Evolutionary conservation across 2,888 invertebrate species (phyloP), one percentile per base, ranked within the genome.

Genomic region (Dioctria rufipes): DNA sequence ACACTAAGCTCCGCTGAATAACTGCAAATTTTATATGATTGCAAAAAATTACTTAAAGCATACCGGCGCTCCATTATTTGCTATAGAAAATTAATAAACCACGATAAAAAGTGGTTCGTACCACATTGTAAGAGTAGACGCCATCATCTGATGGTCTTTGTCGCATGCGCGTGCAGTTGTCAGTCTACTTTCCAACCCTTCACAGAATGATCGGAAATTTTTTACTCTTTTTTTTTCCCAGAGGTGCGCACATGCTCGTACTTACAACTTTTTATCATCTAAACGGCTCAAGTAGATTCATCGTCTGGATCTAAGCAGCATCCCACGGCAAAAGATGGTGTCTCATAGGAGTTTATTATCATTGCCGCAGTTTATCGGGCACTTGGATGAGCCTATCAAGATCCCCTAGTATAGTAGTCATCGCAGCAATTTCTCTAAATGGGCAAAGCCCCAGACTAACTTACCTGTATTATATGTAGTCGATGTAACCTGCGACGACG

Each of bases 51-150:
- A 42, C 73, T 42, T 5, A 43, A 58, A 42, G 9, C 73, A 60
- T 25, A 25, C 43, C 73, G 60, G 5, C 60, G n/a, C 13, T 6
- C 73, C 58, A 75, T 75, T 75, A 75, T 75, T 58, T 77, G 77
- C 63, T 63, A 77, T 77, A 39, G 77, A 61, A 61, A 77, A 77
- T 77, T 77, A 77, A 77, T 77, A 77, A 77, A 77, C 63, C 39
- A 4, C 5, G 49, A 37, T 58, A 77, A 77, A 77, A 77, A 77
- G 63, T 37, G 13, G 61, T 49, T 46, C 63, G 63, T 25, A 71
- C 69, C 5, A 13, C 69, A 71, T 71, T 51, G n/a, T 37, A n/a
- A 5, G 49, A 63, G 25, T 25, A 63, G 77, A 63, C 77, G 77
- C 77, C 63, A 63, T 63, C 46, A n/a, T 43, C 54, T 3, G 58